Conservation (phyloP, 2,797 vertebrate genomes). For the Smutsia temminckii region DNA sequence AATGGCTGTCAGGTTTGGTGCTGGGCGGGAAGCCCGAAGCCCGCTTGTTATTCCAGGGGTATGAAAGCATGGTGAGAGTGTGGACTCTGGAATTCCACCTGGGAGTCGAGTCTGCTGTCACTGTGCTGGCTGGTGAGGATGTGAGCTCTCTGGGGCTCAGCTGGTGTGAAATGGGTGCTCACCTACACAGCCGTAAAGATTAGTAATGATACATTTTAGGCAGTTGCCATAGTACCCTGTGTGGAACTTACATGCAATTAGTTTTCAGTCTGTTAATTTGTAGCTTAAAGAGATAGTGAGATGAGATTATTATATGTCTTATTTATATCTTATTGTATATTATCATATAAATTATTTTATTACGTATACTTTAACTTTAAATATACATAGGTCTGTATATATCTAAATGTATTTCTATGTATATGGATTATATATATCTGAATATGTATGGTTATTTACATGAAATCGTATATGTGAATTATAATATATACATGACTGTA, state of each 20-base stretch:
- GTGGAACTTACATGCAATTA: background rate
- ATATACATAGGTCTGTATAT: background rate
- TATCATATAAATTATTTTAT: background rate
- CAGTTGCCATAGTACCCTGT: background rate
- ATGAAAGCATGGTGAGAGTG: background rate
- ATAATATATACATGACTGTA: no score
- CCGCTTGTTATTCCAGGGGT: background rate
- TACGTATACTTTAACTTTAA: background rate
- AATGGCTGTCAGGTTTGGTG: background rate
- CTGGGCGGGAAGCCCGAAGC: background rate
- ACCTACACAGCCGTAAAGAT: background rate
- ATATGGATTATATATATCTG: background rate
- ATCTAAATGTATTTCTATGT: background rate
- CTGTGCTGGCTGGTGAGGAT: background rate
- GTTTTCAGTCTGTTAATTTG: slow-evolving; percentile 49
- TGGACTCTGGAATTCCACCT: background rate
- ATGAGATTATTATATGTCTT: background rate
- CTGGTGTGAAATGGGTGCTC: background rate
- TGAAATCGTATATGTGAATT: no score
- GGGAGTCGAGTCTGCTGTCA: background rate
- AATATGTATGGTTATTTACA: background rate
- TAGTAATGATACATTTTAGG: background rate
- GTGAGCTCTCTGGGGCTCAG: background rate
- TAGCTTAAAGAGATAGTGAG: background rate
- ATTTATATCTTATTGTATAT: background rate